Evolutionary conservation across 2,888 invertebrate genomes (phyloP).

Genomic region (Eucera pruinosa): DNA sequence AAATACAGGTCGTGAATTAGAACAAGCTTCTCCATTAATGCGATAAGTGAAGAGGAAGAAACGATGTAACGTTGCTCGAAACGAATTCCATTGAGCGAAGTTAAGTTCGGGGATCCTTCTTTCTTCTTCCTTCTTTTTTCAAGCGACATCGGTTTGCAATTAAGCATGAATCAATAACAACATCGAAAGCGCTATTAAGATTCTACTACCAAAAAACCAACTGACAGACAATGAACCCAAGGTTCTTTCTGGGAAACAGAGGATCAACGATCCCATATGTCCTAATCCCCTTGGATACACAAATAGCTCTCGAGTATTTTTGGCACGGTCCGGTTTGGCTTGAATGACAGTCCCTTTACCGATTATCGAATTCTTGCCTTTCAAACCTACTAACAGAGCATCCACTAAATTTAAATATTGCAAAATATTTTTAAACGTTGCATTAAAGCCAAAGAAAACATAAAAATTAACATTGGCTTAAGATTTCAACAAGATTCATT

Average conservation of each 20-base stretch:
- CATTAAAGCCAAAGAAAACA: neutral
- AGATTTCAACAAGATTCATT: too few relatives aligned
- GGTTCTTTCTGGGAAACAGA: constrained; percentile 5
- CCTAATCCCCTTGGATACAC: constrained; percentile 14
- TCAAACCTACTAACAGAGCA: neutral
- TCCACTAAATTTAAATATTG: neutral
- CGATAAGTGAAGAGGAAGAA: neutral
- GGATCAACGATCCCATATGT: constrained; percentile 9
- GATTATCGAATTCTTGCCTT: constrained; percentile 54
- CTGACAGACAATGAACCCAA: constrained; percentile 8
- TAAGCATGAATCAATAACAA: constrained; percentile 26
- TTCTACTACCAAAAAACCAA: constrained; percentile 7
- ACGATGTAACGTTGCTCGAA: neutral
- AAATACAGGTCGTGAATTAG: neutral
- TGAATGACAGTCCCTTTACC: constrained; percentile 69
- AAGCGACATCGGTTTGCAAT: constrained; percentile 47
- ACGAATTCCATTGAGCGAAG: neutral
- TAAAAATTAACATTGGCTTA: neutral
- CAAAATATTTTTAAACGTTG: neutral
- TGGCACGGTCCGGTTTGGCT: constrained; percentile 79
- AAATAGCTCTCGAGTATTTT: constrained; percentile 69
- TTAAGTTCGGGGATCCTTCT: neutral
- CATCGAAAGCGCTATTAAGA: constrained; percentile 5
- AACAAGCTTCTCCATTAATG: constrained; percentile 13
- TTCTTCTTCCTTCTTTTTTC: neutral